Evolutionary conservation across 2,113 vertebrate genomes (phyloP).

Genomic region (Apeltes quadracus): DNA sequence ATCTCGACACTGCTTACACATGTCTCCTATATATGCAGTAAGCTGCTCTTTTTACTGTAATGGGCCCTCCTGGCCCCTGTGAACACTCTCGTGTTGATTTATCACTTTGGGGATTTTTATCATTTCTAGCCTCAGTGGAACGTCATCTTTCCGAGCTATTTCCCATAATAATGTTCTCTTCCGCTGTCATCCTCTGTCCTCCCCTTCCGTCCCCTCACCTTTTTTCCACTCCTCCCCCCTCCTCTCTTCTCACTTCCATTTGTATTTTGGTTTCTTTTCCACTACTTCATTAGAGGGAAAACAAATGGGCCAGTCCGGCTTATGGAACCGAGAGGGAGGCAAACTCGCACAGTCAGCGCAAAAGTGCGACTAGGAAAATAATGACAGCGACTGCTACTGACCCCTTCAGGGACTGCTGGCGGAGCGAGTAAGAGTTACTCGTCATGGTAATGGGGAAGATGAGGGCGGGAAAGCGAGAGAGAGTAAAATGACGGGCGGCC

Average conservation of each 20-base stretch:
- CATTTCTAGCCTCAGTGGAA: slow-evolving; percentile 52
- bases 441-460: slow-evolving; percentile 55
- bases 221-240: slow-evolving; percentile 12
- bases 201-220: background rate
- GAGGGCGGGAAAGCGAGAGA: slow-evolving; percentile 25
- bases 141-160: slow-evolving; percentile 61
- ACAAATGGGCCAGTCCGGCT: slow-evolving; percentile 63
- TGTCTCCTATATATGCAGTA: slow-evolving; percentile 41
- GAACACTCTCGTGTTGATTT: slow-evolving; percentile 58
- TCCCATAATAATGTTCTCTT: slow-evolving; percentile 40
- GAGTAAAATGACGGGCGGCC: slow-evolving; percentile 31
- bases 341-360: slow-evolving; percentile 68
- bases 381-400: slow-evolving; percentile 62
- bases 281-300: slow-evolving; percentile 75
- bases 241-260: background rate
- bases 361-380: slow-evolving; percentile 62
- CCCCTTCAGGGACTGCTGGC: slow-evolving; percentile 60
- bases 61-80: slow-evolving; percentile 28
- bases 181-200: slow-evolving; percentile 14
- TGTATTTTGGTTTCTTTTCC: slow-evolving; percentile 34
- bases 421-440: slow-evolving; percentile 44
- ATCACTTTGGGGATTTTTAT: slow-evolving; percentile 63
- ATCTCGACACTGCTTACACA: slow-evolving; percentile 49
- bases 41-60: slow-evolving; percentile 47
- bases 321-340: slow-evolving; percentile 42